Conservation (phyloP, 2,888 invertebrate species). For the Yponomeuta cagnagella region DNA sequence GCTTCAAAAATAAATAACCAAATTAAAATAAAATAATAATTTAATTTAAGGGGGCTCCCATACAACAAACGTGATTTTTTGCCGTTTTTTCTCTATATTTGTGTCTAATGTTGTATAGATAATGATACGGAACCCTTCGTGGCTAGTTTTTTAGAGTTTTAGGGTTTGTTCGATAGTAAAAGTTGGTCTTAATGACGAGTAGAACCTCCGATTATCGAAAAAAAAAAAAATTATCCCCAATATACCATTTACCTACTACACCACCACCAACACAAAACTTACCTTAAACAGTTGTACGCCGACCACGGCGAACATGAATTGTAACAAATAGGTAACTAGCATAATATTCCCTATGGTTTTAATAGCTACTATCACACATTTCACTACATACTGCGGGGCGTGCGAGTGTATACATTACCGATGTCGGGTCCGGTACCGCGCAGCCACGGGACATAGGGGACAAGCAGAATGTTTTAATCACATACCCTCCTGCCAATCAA, state of each 20-base stretch:
- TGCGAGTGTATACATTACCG: conserved; percentile 62
- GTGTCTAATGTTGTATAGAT: no score
- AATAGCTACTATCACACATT: conserved; percentile 99
- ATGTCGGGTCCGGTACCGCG: conserved; percentile 45
- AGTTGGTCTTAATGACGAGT: no score
- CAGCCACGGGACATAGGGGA: conserved; percentile 69
- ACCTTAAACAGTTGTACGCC: conserved; percentile 99
- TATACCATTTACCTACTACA: conserved; percentile 18
- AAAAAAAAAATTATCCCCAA: no score
- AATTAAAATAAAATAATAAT: no score
- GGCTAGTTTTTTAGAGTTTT: no score
- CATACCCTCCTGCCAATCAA: conserved; percentile 25
- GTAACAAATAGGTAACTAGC: conserved; percentile 99
- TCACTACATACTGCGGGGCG: conserved; percentile 94
- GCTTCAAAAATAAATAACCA: no score
- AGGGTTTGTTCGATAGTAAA: no score
- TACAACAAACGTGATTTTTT: no score
- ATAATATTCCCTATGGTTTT: conserved; percentile 99
- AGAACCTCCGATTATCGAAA: no score
- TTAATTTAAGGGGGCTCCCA: no score
- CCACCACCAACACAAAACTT: conserved; percentile 52
- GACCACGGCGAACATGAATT: conserved; percentile 99
- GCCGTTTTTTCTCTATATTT: no score
- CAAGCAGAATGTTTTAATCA: conserved; percentile 67
- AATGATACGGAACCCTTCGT: no score